These are phyloP conservation scores for Thaumatotibia leucotreta DNA, from an alignment of 1,140 invertebrate genomes.

Conservation along the genomic window DNA sequence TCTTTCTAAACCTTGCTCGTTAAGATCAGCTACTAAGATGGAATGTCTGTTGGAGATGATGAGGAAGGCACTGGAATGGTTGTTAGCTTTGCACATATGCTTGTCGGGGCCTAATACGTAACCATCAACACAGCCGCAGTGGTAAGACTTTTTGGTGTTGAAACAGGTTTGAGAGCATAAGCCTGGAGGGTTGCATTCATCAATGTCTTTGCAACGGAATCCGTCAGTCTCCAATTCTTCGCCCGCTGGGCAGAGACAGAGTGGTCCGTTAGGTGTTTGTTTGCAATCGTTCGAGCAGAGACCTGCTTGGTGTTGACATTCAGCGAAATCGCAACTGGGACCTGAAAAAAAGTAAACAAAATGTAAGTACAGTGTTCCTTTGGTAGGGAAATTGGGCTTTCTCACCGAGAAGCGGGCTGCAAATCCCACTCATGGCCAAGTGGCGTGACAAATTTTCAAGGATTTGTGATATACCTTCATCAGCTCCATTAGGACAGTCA, in stretches of 20 bases:
- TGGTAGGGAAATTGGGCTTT: no score
- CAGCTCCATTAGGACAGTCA: slow-evolving; percentile 94
- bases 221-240: slow-evolving; percentile 83
- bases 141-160: slow-evolving; percentile 92
- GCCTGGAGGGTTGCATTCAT: slow-evolving; percentile 94
- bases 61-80: slow-evolving; percentile 92
- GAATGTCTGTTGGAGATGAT: slow-evolving; percentile 97
- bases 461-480: slow-evolving; percentile 85
- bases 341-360: slow-evolving; percentile 33
- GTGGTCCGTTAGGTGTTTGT: slow-evolving; percentile 92
- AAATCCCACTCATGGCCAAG: no score
- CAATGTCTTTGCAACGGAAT: slow-evolving; percentile 86
- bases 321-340: slow-evolving; percentile 86
- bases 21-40: slow-evolving; percentile 92
- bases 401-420: no score
- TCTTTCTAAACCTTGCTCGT: slow-evolving; percentile 92
- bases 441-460: no score
- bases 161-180: slow-evolving; percentile 93
- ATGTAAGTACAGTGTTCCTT: no score
- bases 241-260: slow-evolving; percentile 92
- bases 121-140: slow-evolving; percentile 89
- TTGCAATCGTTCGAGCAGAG: slow-evolving; percentile 92
- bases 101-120: slow-evolving; percentile 90
- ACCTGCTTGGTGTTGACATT: slow-evolving; percentile 83
- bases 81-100: slow-evolving; percentile 93